phyloP scores from a whole-genome alignment of 2,797 vertebrate species.

The Pipistrellus nathusii region DNA sequence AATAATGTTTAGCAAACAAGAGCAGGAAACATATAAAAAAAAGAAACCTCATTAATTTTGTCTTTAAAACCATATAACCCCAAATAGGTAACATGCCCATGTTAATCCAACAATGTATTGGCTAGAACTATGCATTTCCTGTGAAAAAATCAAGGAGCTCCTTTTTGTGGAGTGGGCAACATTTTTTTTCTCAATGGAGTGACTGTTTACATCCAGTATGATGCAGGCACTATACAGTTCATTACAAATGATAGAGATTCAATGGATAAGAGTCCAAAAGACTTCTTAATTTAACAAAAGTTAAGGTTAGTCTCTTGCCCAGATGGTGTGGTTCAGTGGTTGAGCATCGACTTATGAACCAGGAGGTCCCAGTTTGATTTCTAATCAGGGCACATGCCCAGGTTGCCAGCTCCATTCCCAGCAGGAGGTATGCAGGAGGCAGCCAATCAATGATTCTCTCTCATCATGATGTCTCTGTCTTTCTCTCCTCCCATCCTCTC shows the following conservation, averaged over 20 bases:
- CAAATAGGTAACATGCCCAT: background rate
- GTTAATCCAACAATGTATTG: background rate
- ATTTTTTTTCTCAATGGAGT: background rate
- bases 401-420: too few species aligned
- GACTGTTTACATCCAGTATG: background rate
- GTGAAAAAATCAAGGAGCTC: background rate
- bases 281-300: background rate
- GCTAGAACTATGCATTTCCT: background rate
- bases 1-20: background rate
- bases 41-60: too few species aligned
- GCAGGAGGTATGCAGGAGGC: too few species aligned
- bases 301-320: background rate
- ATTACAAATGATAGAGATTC: background rate
- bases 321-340: too few species aligned
- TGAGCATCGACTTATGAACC: too few species aligned
- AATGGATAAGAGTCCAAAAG: background rate
- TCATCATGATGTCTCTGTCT: too few species aligned
- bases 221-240: background rate
- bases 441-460: too few species aligned
- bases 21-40: background rate
- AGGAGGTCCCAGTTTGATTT: too few species aligned
- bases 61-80: background rate
- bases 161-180: background rate
- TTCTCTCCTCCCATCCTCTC: too few species aligned
- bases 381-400: too few species aligned